phyloP scores from a whole-genome alignment of 2,113 vertebrate species.

The Ptychochromis oligacanthus region DNA sequence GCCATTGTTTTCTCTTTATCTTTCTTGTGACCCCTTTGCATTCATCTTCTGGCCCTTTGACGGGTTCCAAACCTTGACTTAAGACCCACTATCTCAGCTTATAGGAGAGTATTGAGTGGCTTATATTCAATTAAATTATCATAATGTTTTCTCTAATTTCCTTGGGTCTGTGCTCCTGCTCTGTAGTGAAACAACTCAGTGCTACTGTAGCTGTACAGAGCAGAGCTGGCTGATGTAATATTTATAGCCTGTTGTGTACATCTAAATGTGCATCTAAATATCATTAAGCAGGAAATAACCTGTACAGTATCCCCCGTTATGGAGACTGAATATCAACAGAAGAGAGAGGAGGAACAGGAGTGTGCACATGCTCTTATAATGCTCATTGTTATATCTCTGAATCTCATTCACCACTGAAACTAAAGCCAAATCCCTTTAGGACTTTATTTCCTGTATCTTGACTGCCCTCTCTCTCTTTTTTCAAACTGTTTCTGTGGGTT shows the following conservation, averaged over 20 bases:
- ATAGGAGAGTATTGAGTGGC: not conserved
- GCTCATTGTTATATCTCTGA: constrained; percentile 19
- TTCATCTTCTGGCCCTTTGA: not conserved
- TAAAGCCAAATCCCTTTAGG: constrained; percentile 22
- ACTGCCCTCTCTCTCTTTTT: not conserved
- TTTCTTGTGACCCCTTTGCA: not conserved
- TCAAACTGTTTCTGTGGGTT: constrained; percentile 6
- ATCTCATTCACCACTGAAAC: constrained; percentile 20
- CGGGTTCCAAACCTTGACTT: not conserved
- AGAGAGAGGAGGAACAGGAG: constrained; percentile 9
- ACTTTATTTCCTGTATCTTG: constrained; percentile 29
- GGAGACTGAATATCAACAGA: constrained; percentile 27
- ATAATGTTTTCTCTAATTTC: constrained; percentile 10
- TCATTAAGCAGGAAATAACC: constrained; percentile 63
- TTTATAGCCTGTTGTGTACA: constrained; percentile 46
- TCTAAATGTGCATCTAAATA: constrained; percentile 63
- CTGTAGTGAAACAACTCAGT: not conserved
- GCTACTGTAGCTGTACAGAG: not conserved
- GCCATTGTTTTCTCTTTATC: not conserved
- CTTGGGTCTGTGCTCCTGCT: not conserved
- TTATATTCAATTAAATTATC: constrained; percentile 20
- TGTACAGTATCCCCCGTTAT: constrained; percentile 40
- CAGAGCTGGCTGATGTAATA: constrained; percentile 47
- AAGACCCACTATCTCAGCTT: not conserved
- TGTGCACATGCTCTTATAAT: not conserved